Conservation (phyloP, 1,140 invertebrate genomes). For the Antheraea mylitta region DNA sequence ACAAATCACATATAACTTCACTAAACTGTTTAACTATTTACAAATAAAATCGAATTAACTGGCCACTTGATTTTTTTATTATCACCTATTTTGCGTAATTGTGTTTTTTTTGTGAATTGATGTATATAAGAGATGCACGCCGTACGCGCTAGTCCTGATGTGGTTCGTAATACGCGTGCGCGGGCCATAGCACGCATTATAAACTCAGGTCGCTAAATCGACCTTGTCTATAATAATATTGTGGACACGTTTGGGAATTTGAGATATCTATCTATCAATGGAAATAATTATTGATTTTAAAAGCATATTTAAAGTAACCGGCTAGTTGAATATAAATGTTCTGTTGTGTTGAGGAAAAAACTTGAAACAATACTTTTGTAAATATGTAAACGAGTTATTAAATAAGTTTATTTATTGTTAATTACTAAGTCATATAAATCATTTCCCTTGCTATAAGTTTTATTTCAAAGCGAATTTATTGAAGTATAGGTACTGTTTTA, state of each 20-base stretch:
- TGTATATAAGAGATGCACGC: neutral
- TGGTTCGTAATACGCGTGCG: neutral
- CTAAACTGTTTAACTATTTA: neutral
- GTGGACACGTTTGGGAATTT: constrained; percentile 1
- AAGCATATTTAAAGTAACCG: neutral
- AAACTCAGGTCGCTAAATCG: constrained; percentile 11
- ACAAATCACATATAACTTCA: neutral
- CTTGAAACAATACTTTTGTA: no score
- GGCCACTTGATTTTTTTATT: neutral
- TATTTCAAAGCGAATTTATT: no score
- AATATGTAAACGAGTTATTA: no score
- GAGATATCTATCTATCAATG: neutral
- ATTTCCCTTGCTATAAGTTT: no score
- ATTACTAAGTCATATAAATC: no score
- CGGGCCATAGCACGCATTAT: constrained; percentile 8
- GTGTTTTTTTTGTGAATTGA: neutral
- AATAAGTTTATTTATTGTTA: no score
- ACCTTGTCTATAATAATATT: constrained; percentile 9
- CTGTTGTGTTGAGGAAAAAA: no score
- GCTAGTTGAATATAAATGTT: no score
- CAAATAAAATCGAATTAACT: no score
- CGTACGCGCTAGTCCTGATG: neutral
- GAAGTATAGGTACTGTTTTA: no score
- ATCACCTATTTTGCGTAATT: neutral
- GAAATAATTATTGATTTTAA: neutral